Conservation (phyloP, 2,113 vertebrate species). For the Aix galericulata region DNA sequence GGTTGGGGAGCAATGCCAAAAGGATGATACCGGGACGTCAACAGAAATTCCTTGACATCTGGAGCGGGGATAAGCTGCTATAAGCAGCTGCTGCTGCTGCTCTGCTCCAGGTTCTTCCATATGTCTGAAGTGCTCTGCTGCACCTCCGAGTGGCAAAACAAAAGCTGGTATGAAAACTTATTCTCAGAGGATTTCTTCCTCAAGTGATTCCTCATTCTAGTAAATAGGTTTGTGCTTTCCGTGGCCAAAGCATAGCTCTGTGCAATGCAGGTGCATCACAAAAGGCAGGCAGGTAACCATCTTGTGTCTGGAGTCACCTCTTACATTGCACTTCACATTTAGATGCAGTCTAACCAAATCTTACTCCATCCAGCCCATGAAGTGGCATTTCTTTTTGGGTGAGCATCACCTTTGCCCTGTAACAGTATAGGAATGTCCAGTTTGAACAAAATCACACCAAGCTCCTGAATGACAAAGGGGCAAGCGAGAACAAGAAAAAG, state of each 20-base stretch:
- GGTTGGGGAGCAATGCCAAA: neutral
- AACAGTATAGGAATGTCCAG: neutral
- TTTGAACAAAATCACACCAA: neutral
- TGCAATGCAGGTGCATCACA: neutral
- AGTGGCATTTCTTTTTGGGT: neutral
- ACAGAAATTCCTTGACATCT: neutral
- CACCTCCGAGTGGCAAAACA: neutral
- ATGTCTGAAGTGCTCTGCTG: neutral
- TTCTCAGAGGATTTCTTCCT: neutral
- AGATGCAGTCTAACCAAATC: neutral
- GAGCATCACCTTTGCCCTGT: neutral
- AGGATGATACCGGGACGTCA: neutral
- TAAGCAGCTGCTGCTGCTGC: neutral
- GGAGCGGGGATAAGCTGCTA: neutral
- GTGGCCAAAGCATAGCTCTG: neutral
- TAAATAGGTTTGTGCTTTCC: neutral
- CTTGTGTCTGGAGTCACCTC: neutral
- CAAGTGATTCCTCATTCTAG: neutral
- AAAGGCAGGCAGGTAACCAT: neutral
- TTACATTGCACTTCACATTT: neutral
- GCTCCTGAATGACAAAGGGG: neutral
- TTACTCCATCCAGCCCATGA: neutral
- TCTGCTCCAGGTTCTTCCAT: neutral
- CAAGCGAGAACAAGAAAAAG: neutral
- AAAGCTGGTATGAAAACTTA: neutral